A percentile compares a stretch with the other conserved stretches of the same genome.
Evolutionary conservation across 2,888 invertebrate genomes (phyloP).

Genomic region (Drosophila nr. perissopoda): DNA sequence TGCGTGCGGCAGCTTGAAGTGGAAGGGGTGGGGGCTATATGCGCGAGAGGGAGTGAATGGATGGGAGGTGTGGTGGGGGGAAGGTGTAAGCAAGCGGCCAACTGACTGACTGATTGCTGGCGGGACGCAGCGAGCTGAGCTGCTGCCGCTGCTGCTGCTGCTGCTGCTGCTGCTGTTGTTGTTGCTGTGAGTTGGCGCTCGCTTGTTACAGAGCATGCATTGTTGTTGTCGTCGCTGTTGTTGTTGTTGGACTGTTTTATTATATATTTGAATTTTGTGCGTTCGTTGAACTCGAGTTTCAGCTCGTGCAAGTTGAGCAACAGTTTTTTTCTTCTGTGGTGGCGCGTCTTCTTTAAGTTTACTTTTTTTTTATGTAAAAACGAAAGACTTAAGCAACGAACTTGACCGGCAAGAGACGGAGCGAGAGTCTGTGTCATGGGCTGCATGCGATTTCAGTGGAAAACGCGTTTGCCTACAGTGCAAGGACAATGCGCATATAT

Average conservation of each 20-base stretch:
- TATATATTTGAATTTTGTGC: slow-evolving; percentile 67
- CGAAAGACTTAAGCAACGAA: slow-evolving; percentile 77
- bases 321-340: slow-evolving; percentile 37
- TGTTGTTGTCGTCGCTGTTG: slow-evolving; percentile 48
- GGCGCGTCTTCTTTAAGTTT: slow-evolving; percentile 42
- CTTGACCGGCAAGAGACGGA: slow-evolving; percentile 29
- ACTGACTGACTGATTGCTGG: slow-evolving; percentile 66
- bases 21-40: neutral
- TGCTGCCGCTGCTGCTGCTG: slow-evolving; percentile 13
- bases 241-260: slow-evolving; percentile 44
- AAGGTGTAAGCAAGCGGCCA: slow-evolving; percentile 32
- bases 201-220: slow-evolving; percentile 66
- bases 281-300: slow-evolving; percentile 71
- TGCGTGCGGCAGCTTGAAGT: slow-evolving; percentile 40
- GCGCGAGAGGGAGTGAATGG: slow-evolving; percentile 1
- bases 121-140: slow-evolving; percentile 14
- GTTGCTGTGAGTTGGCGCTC: slow-evolving; percentile 57
- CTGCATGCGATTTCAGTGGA: slow-evolving; percentile 33
- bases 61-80: neutral
- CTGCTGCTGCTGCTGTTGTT: slow-evolving; percentile 2
- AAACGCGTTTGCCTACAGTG: slow-evolving; percentile 70
- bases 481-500: slow-evolving; percentile 51
- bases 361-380: slow-evolving; percentile 39
- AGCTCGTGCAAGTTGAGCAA: slow-evolving; percentile 55
- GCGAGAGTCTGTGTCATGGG: neutral